Evolutionary conservation across 2,888 invertebrate species (phyloP).

Genomic region (Drosophila neotestacea): DNA sequence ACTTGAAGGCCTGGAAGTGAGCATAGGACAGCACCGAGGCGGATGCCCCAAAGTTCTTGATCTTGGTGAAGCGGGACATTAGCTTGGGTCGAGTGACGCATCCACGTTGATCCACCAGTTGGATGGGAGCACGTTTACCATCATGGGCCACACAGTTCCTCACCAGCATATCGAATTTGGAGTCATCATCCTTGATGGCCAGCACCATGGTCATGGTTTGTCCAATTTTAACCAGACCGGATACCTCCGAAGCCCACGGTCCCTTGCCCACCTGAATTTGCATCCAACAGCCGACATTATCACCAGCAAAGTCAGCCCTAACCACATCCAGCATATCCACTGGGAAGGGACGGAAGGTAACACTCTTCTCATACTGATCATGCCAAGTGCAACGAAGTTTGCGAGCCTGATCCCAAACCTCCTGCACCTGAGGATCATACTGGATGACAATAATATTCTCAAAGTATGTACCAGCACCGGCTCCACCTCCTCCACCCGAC

Average conservation of each 20-base stretch:
- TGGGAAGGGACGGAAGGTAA: constrained; percentile 96
- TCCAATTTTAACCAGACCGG: constrained; percentile 96
- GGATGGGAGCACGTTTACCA: constrained; percentile 96
- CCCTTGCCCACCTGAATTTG: constrained; percentile 98
- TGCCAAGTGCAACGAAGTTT: constrained; percentile 97
- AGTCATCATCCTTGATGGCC: constrained; percentile 97
- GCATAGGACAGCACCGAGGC: constrained; percentile 96
- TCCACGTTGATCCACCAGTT: constrained; percentile 95
- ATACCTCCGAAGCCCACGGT: constrained; percentile 98
- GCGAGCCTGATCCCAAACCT: constrained; percentile 97
- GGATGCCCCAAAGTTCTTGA: constrained; percentile 97
- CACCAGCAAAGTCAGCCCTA: constrained; percentile 97
- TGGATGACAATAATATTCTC: constrained; percentile 97
- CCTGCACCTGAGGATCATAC: constrained; percentile 96
- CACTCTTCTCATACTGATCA: constrained; percentile 97
- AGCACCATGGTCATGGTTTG: constrained; percentile 99
- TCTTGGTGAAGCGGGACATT: constrained; percentile 97
- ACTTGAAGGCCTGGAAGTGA: constrained; percentile 97
- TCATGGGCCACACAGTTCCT: constrained; percentile 97
- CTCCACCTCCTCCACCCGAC: constrained; percentile 84
- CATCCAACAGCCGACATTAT: constrained; percentile 99
- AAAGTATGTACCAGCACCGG: constrained; percentile 95
- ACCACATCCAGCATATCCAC: constrained; percentile 98
- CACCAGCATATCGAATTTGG: constrained; percentile 97
- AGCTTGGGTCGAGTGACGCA: constrained; percentile 96